Evolutionary conservation across 2,888 invertebrate genomes (phyloP).

Genomic region (Heliothis peltigera): DNA sequence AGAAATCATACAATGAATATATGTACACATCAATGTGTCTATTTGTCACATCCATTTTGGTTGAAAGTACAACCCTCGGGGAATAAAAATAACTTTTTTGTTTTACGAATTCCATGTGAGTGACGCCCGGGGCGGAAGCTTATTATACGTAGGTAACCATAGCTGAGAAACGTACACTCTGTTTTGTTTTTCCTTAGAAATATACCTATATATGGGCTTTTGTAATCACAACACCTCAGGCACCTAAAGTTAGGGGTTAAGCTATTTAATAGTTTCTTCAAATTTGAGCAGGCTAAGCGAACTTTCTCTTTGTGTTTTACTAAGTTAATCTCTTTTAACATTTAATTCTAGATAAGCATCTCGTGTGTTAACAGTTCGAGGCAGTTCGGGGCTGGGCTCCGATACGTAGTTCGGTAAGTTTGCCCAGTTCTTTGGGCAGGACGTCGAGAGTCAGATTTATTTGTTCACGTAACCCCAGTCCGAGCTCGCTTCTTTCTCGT

Average conservation of each 20-base stretch:
- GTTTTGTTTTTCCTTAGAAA: conserved; percentile 14
- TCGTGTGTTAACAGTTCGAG: conserved; percentile 53
- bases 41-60: conserved; percentile 46
- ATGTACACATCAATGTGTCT: conserved; percentile 45
- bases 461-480: conserved; percentile 81
- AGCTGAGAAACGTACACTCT: conserved; percentile 16
- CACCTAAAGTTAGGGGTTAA: conserved; percentile 35
- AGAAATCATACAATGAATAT: conserved; percentile 44
- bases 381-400: conserved; percentile 43
- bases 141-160: conserved; percentile 25
- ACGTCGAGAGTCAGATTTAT: conserved; percentile 72
- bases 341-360: conserved; percentile 56
- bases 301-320: conserved; percentile 46
- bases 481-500: conserved; percentile 73
- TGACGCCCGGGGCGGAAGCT: conserved; percentile 37
- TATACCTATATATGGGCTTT: conserved; percentile 5
- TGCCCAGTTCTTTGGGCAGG: conserved; percentile 28
- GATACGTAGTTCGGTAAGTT: conserved; percentile 52
- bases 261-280: conserved; percentile 44
- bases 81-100: conserved; percentile 52
- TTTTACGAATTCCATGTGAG: conserved; percentile 47
- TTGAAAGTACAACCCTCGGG: conserved; percentile 47
- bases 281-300: conserved; percentile 47
- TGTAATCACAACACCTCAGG: conserved; percentile 29
- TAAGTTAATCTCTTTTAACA: conserved; percentile 56